A percentile compares a stretch with the other conserved stretches of the same genome.
phyloP scores from a whole-genome alignment of 2,888 invertebrate species.

The Hyles lineata region DNA sequence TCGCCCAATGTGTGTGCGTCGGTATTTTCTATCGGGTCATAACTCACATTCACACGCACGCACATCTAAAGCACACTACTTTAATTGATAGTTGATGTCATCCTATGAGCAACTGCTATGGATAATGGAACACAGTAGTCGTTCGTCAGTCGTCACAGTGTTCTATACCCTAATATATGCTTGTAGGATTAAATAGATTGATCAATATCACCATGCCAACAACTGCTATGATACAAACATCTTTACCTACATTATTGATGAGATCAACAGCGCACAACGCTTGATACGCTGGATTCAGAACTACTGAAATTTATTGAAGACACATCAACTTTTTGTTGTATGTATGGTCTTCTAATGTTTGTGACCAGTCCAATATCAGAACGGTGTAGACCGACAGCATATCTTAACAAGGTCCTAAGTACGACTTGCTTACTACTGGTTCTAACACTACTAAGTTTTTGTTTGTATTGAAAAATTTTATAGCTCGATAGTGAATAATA shows the following conservation, averaged over 20 bases:
- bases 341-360: not conserved
- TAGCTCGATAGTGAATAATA: not conserved
- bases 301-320: not conserved
- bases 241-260: not conserved
- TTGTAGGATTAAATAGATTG: slow-evolving; percentile 30
- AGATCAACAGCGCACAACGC: no score
- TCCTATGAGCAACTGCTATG: slow-evolving; percentile 39
- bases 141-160: slow-evolving; percentile 31
- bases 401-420: no score
- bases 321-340: not conserved
- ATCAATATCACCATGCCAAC: slow-evolving; percentile 72
- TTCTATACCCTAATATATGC: slow-evolving; percentile 14
- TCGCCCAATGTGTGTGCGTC: slow-evolving; percentile 44
- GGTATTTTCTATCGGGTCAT: slow-evolving; percentile 50
- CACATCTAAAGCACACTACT: slow-evolving; percentile 39
- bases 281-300: not conserved
- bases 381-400: not conserved
- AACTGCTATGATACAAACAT: slow-evolving; percentile 33
- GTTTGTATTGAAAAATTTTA: not conserved
- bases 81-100: slow-evolving; percentile 53
- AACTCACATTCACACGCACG: slow-evolving; percentile 36
- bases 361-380: not conserved
- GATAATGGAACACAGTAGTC: not conserved
- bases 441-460: no score
- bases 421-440: no score